Evolutionary conservation across 1,140 invertebrate species (phyloP), one percentile per base, ranked within the genome.

Genomic region (Holotrichia oblita): DNA sequence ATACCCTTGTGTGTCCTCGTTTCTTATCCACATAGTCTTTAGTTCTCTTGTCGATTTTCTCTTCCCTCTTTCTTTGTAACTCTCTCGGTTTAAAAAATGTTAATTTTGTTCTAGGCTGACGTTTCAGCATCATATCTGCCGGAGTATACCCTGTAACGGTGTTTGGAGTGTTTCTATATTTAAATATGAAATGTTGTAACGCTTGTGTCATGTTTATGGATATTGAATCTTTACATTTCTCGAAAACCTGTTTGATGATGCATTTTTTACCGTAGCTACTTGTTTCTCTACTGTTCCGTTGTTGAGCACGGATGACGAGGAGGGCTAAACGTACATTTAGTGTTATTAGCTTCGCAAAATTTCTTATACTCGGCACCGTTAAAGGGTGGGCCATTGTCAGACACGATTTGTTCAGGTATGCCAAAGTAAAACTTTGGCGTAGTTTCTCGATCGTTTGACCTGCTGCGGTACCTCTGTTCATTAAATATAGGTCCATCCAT

Each of bases 401-500:
- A 40, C 17, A 74, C 4, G n/a, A 74, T 40, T 40, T 41, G 24
- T 17, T 74, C 24, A 40, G 73, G 73, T 17, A 74, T 40, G 1
- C 73, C 73, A 74, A 74, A 34, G 4, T n/a, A 24, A 74, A 74
- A 41, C 24, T 40, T 74, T 34, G 14, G 17, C 73, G 24, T 41
- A 74, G 73, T 6, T 34, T 74, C 24, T n/a, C n/a, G n/a, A 74
- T 74, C n/a, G 2, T 40, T 12, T 74, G 17, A 3, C 24, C 22
- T 41, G 24, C 24, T 34, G 73, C 40, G n/a, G 73, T 74, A 40
- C 14, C 40, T n/a, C 34, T 74, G 0, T 69, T 69, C 73, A 79
- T 76, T 75, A 76, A 10, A 22, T 64, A 27, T 20, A 64, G 27
- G 9, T 79, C 79, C 22, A 77, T 34, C 75, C 75, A 79, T 2